phyloP scores from a whole-genome alignment of 2,888 invertebrate species.

The Macrophya alboannulata region DNA sequence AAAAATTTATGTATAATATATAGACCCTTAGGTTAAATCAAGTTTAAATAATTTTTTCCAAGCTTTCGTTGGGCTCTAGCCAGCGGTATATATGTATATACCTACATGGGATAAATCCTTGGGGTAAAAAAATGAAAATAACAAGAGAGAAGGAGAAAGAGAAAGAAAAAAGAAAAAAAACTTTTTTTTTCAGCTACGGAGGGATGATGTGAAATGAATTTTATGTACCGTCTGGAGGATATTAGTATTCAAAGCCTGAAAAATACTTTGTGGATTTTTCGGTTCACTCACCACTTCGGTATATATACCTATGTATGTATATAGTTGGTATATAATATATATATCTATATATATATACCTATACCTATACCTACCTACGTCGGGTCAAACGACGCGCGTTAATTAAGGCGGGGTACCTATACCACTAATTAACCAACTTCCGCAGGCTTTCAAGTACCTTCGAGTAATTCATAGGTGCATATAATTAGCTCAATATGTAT shows the following conservation, averaged over 20 bases:
- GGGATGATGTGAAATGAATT: slow-evolving; percentile 24
- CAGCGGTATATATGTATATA: no score
- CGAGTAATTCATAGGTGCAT: slow-evolving; percentile 27
- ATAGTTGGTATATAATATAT: neutral
- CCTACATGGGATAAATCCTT: neutral
- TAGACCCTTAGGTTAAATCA: neutral
- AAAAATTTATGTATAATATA: neutral
- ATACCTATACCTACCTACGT: neutral
- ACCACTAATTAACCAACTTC: slow-evolving; percentile 35
- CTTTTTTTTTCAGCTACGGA: neutral
- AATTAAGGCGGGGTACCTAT: neutral
- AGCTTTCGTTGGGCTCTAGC: neutral
- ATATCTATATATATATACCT: neutral
- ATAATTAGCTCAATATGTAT: slow-evolving; percentile 8
- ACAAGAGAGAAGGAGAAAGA: neutral
- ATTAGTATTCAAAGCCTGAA: slow-evolving; percentile 7
- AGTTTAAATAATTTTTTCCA: slow-evolving; percentile 11
- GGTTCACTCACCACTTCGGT: slow-evolving; percentile 22
- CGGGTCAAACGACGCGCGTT: slow-evolving; percentile 26
- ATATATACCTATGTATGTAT: neutral
- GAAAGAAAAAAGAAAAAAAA: neutral
- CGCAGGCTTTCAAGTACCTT: slow-evolving; percentile 2
- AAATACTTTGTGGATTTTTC: slow-evolving; percentile 16
- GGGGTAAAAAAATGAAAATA: neutral
- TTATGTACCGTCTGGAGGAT: slow-evolving; percentile 18